Base-by-base conservation (phyloP, 2,113 vertebrate genomes). In the Syngnathus typhle region DNA sequence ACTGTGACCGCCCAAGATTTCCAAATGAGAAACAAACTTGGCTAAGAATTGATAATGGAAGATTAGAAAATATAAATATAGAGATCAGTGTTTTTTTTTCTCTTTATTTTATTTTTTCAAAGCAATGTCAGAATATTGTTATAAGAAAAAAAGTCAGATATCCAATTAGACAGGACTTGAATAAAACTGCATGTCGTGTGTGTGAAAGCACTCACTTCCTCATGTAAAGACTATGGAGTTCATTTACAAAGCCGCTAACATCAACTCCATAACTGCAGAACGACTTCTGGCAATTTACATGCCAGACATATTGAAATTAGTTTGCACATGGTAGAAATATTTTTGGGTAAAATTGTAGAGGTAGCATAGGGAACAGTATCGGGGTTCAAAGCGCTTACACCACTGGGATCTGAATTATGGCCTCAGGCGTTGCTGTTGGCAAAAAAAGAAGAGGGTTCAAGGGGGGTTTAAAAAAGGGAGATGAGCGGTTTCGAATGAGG, bases 371-470 rank as follows among this genome's bases (percentile, higher is more conserved):
- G 73, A 72, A 71, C 70, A 70, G 51, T 36, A 27, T 39, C 23
- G 60, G 36, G 55, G 71, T 77, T 81, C 74, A 85, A 83, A 87
- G 82, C 81, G 62, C 21, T 70, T 60, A 64, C 68, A 67, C 78
- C 69, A 72, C 72, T 52, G 67, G 78, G 78, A 87, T 77, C 74
- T 47, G 81, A 79, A 86, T 83, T 74, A 84, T 81, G 49, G 82
- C 90, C 79, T 51, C 41, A 32, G 88, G 88, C 86, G 19, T 67
- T 16, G 85, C 88, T 78, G 32, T 59, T 37, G 77, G 91, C 82
- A 80, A 74, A 68, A 82, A 70, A 87, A 85, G 71, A 82, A 72
- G 85, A 85, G 82, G 81, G 85, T 88, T 89, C 84, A 88, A 89
- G 80, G 76, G 84, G 74, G 73, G 70, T 68, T 64, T 77, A 75